Evolutionary conservation across 2,113 vertebrate species (phyloP), one percentile per base, ranked within the genome.

Genomic region (Cyrtonyx montezumae): DNA sequence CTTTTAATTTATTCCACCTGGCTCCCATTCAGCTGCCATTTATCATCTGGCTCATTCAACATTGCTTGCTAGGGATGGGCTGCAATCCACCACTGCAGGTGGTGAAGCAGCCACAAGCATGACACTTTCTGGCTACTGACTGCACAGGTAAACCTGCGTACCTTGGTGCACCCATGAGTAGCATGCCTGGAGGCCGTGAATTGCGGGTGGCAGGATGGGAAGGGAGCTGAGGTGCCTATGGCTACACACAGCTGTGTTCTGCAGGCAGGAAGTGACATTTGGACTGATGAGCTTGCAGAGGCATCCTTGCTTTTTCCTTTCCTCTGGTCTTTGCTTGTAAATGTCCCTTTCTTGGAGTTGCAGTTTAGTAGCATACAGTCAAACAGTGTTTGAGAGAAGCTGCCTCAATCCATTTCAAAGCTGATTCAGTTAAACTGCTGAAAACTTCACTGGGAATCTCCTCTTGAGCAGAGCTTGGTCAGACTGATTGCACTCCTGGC

Each of bases 201-300:
- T 46, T 68, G 49, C 56, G 56, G 56, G 37, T 74, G 34, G 20
- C 13, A 14, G 11, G 2, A 30, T 10, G n/a, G 45, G 80, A 61
- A 76, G 23, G 3, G 8, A 87, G 53, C 26, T 43, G 73, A 63
- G 58, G 56, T 13, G 48, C 20, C 42, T 46, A 5, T 4, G 20
- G 15, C 18, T 2, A 0, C 36, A 42, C 48, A 8, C n/a, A 48
- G 23, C 42, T 36, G 28, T 11, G 51, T 3, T 2, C 51, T 0
- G 0, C 42, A 78, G 62, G 67, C 43, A 86, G 53, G 21, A 87
- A 4, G 4, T 1, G 0, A 17, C 17, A 13, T 66, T 79, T 70
- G 23, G 30, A 0, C 0, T 2, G 4, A 7, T 30, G 25, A 0
- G 0, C 45, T 84, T 79, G 36, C n/a, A 91, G 81, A 79, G 14